Conservation (phyloP, 2,797 vertebrate species). For the Apogon talboti region DNA sequence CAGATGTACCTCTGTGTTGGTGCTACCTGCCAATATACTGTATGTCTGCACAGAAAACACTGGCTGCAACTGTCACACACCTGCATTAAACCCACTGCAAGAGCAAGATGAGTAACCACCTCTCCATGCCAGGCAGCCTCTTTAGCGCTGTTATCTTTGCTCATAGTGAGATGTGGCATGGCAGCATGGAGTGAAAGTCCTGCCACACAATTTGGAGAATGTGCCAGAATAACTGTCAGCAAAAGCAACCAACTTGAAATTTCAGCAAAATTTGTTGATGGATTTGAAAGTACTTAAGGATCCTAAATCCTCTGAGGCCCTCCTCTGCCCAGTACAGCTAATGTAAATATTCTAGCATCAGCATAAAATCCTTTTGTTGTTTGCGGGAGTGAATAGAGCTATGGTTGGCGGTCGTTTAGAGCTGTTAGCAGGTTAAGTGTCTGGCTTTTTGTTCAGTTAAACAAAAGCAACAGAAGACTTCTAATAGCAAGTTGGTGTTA, state of each 20-base stretch:
- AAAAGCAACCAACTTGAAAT: background rate
- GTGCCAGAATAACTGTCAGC: constrained; percentile 12
- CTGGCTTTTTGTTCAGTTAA: constrained; percentile 2
- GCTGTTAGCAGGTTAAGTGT: constrained; percentile 20
- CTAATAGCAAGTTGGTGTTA: constrained; percentile 6
- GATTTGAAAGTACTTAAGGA: background rate
- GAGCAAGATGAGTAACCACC: constrained; percentile 8
- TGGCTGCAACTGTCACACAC: background rate
- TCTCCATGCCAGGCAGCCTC: constrained; percentile 1
- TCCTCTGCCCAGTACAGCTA: background rate
- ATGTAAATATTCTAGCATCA: constrained; percentile 3
- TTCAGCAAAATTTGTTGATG: constrained; percentile 13
- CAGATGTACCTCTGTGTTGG: background rate
- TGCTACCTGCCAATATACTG: background rate
- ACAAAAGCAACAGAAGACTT: background rate
- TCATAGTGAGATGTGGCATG: constrained; percentile 40
- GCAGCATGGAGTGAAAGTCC: constrained; percentile 33
- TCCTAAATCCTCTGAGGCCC: background rate
- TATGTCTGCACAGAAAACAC: background rate
- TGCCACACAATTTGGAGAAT: constrained; percentile 33
- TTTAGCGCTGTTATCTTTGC: constrained; percentile 14
- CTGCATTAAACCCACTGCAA: background rate
- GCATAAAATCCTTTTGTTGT: constrained; percentile 7
- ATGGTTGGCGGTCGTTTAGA: background rate
- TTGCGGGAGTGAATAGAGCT: constrained; percentile 1